Evolutionary conservation across 2,113 vertebrate genomes (phyloP).

Genomic region (Dipodomys merriami): DNA sequence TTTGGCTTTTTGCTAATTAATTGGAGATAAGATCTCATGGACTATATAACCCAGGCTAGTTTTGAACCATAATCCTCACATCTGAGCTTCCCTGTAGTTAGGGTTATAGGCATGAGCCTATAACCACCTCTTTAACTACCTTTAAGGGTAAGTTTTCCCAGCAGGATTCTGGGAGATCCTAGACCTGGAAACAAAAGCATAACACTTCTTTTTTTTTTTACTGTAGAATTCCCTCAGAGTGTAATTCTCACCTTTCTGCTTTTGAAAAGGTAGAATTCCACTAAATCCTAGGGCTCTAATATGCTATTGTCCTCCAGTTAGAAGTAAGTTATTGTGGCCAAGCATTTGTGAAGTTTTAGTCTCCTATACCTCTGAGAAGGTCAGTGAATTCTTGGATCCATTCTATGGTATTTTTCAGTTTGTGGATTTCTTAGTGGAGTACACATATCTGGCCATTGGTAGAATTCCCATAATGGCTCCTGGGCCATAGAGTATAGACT

Average conservation of each 20-base stretch:
- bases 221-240: background rate
- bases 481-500: too few species aligned
- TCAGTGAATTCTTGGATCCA: background rate
- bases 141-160: background rate
- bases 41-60: too few species aligned
- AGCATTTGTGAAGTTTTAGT: background rate
- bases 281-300: background rate
- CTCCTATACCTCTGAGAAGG: background rate
- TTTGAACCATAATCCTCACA: too few species aligned
- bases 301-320: background rate
- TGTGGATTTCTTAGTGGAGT: background rate
- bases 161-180: background rate
- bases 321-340: background rate
- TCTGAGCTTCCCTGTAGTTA: too few species aligned
- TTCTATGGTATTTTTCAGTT: background rate
- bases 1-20: too few species aligned
- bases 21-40: too few species aligned
- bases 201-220: background rate
- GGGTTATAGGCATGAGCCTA: too few species aligned
- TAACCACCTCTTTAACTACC: too few species aligned
- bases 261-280: background rate
- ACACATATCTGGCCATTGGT: background rate
- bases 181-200: background rate
- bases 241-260: background rate
- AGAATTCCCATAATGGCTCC: background rate